These are phyloP conservation scores for Pangasianodon hypophthalmus DNA, from an alignment of 2,113 vertebrate genomes.

Conservation along the genomic window DNA sequence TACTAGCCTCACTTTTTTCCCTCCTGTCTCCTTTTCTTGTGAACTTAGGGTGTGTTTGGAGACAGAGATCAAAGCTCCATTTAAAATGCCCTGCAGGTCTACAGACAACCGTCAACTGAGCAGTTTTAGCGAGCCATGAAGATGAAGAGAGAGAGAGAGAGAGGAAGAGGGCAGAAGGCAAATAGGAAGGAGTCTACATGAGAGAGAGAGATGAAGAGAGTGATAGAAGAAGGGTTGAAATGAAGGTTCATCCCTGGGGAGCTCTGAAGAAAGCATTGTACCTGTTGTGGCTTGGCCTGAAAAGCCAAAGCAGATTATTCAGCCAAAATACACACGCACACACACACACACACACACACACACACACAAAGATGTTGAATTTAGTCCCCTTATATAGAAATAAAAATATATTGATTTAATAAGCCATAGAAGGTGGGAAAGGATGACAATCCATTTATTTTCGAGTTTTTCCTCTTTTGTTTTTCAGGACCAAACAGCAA, in stretches of 20 bases:
- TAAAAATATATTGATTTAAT: background rate
- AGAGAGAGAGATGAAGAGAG: background rate
- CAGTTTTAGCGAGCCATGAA: conserved; percentile 42
- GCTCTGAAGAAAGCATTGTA: conserved; percentile 17
- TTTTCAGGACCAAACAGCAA: background rate
- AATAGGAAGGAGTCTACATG: background rate
- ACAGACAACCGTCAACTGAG: conserved; percentile 42
- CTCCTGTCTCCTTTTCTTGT: background rate
- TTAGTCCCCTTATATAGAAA: background rate
- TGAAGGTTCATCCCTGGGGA: conserved; percentile 22
- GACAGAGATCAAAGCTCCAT: conserved; percentile 56
- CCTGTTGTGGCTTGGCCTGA: conserved; percentile 9
- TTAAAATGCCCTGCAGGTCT: conserved; percentile 54
- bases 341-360: background rate
- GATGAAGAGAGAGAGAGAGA: background rate
- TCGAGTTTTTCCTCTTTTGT: background rate
- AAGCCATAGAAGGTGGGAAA: background rate
- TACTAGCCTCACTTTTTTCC: background rate
- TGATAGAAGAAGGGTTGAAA: background rate
- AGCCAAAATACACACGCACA: background rate
- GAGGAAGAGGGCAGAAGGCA: background rate
- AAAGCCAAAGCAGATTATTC: conserved; percentile 5
- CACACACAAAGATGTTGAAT: background rate
- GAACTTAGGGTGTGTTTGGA: conserved; percentile 26
- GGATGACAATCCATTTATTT: conserved; percentile 9